Conservation (phyloP, 2,888 invertebrate species). For the Netelia melanura region DNA sequence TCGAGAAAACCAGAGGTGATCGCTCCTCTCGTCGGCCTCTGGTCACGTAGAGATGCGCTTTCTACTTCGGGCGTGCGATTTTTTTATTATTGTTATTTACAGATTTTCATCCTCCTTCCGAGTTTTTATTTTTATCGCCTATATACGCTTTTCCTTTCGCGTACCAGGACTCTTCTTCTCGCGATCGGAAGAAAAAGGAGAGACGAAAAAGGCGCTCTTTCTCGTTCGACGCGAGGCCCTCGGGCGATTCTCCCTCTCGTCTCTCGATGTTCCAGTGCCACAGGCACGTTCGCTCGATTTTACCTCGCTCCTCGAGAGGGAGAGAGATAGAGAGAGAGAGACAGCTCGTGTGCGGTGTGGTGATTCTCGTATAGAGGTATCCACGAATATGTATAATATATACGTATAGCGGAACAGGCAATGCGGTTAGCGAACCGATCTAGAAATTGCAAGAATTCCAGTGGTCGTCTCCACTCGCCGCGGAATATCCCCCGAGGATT, state of each 20-base stretch:
- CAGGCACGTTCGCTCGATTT: conserved; percentile 57
- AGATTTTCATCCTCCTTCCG: not conserved
- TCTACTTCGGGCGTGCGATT: not conserved
- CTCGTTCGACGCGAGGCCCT: conserved; percentile 22
- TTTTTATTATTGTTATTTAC: too few species aligned
- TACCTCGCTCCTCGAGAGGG: conserved; percentile 20
- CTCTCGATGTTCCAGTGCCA: conserved; percentile 38
- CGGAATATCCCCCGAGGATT: conserved; percentile 57
- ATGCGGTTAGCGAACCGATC: conserved; percentile 49
- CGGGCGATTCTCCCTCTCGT: conserved; percentile 30
- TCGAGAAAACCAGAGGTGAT: not conserved
- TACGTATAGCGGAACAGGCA: not conserved
- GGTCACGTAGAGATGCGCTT: conserved; percentile 30
- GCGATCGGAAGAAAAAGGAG: not conserved
- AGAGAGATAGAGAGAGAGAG: too few species aligned
- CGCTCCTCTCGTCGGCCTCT: not conserved
- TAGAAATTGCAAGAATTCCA: conserved; percentile 67
- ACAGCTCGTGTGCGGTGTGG: conserved; percentile 24
- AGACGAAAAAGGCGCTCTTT: not conserved
- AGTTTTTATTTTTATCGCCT: not conserved
- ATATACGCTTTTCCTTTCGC: conserved; percentile 36
- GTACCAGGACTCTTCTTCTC: conserved; percentile 8
- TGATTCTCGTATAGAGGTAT: conserved; percentile 4
- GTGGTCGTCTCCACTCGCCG: conserved; percentile 54
- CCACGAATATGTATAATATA: not conserved